Evolutionary conservation across 1,140 invertebrate species (phyloP).

Genomic region (Hypothenemus hampei): DNA sequence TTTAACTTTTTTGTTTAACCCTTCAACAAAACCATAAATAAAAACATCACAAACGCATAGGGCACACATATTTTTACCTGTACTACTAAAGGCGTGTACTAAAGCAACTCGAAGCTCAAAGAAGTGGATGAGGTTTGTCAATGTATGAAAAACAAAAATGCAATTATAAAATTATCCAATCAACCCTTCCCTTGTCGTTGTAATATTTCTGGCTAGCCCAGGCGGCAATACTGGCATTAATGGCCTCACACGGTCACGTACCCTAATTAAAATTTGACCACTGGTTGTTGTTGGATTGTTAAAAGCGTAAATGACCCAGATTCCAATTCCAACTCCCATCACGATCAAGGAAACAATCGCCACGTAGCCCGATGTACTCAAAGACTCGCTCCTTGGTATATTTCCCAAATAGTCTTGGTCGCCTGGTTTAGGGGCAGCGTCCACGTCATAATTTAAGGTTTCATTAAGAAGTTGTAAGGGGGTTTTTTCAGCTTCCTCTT

Average conservation of each 20-base stretch:
- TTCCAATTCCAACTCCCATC: constrained; percentile 54
- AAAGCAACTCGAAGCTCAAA: too few relatives aligned
- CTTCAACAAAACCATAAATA: too few relatives aligned
- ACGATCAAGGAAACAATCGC: constrained; percentile 60
- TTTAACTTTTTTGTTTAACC: too few relatives aligned
- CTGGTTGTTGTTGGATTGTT: constrained; percentile 90
- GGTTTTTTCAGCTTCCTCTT: background rate
- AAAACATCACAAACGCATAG: too few relatives aligned
- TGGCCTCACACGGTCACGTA: constrained; percentile 57
- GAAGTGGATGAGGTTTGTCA: too few relatives aligned
- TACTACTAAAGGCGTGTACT: too few relatives aligned
- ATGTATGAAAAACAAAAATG: too few relatives aligned
- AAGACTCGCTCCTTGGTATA: constrained; percentile 9
- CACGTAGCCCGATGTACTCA: constrained; percentile 59
- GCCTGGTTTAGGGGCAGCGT: background rate
- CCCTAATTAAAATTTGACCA: constrained; percentile 94
- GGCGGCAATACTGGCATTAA: too few relatives aligned
- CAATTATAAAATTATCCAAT: too few relatives aligned
- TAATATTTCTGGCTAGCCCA: too few relatives aligned
- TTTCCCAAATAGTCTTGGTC: constrained; percentile 8
- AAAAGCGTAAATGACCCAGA: constrained; percentile 91
- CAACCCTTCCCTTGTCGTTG: too few relatives aligned
- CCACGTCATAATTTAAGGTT: background rate
- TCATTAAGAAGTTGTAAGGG: background rate
- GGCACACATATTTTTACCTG: too few relatives aligned